phyloP scores from a whole-genome alignment of 2,113 vertebrate species.

The Petroica traversi region DNA sequence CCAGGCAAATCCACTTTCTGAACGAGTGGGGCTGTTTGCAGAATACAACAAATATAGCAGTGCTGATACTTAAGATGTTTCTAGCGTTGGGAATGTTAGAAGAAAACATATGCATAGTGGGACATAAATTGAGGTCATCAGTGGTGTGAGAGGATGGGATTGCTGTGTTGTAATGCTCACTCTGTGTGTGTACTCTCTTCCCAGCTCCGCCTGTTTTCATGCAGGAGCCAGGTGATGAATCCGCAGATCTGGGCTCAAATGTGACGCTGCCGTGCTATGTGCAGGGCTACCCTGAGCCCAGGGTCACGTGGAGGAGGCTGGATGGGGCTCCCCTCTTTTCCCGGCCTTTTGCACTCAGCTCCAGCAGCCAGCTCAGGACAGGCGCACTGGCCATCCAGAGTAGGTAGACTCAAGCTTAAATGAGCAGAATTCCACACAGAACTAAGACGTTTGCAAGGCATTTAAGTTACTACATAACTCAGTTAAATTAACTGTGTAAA shows the following conservation, averaged over 20 bases:
- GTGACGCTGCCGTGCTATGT: conserved; percentile 82
- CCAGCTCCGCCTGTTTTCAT: conserved; percentile 87
- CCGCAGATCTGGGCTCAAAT: conserved; percentile 86
- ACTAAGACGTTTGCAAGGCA: too few species aligned
- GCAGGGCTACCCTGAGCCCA: conserved; percentile 87
- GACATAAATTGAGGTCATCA: accelerated
- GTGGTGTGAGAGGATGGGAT: background rate
- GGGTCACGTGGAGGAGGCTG: conserved; percentile 83
- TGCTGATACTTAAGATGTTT: accelerated
- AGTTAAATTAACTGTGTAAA: background rate
- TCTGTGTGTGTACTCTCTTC: background rate
- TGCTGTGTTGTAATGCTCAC: background rate
- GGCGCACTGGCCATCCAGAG: conserved; percentile 84
- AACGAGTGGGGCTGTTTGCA: accelerated
- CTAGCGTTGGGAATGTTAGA: background rate
- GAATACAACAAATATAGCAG: background rate
- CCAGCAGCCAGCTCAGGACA: conserved; percentile 76
- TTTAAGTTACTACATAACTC: background rate
- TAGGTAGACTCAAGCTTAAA: conserved; percentile 60
- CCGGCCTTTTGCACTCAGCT: conserved; percentile 70
- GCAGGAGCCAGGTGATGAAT: conserved; percentile 79
- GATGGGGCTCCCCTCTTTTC: conserved; percentile 78
- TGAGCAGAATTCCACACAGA: background rate
- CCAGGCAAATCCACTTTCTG: background rate
- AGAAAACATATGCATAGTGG: background rate